Conservation (phyloP, 2,113 vertebrate species). For the Saccopteryx leptura region DNA sequence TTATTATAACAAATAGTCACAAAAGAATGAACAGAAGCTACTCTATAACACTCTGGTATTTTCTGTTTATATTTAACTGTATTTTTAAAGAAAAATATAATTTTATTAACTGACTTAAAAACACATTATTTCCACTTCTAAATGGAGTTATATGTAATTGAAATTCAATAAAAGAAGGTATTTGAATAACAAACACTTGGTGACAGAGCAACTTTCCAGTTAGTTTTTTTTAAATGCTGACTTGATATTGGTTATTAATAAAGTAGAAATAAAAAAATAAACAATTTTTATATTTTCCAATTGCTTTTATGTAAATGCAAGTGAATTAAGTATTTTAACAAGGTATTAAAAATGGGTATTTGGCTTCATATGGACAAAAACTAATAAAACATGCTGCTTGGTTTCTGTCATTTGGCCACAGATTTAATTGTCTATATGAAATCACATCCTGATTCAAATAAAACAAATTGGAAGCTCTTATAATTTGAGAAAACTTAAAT, state of each 20-base stretch:
- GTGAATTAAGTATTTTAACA: not conserved
- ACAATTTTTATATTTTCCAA: not conserved
- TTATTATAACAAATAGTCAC: not conserved
- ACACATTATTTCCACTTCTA: not conserved
- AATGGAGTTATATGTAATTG: not conserved
- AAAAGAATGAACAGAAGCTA: not conserved
- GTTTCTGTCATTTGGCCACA: not conserved
- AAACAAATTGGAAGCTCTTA: not conserved
- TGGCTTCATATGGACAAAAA: not conserved
- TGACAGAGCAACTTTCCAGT: not conserved
- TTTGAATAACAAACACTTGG: not conserved
- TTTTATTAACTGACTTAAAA: not conserved
- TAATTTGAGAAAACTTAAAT: conserved; percentile 17
- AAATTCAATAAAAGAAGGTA: not conserved
- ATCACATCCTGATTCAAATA: not conserved
- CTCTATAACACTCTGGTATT: not conserved
- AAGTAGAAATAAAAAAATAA: not conserved
- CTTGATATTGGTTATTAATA: not conserved
- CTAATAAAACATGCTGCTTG: not conserved
- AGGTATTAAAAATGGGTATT: not conserved
- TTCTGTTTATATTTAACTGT: not conserved
- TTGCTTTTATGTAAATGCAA: not conserved
- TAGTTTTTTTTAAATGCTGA: not conserved
- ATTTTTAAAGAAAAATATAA: conserved; percentile 3
- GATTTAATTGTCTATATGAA: not conserved